phyloP scores from a whole-genome alignment of 2,797 vertebrate species.

The Peromyscus nudipes region DNA sequence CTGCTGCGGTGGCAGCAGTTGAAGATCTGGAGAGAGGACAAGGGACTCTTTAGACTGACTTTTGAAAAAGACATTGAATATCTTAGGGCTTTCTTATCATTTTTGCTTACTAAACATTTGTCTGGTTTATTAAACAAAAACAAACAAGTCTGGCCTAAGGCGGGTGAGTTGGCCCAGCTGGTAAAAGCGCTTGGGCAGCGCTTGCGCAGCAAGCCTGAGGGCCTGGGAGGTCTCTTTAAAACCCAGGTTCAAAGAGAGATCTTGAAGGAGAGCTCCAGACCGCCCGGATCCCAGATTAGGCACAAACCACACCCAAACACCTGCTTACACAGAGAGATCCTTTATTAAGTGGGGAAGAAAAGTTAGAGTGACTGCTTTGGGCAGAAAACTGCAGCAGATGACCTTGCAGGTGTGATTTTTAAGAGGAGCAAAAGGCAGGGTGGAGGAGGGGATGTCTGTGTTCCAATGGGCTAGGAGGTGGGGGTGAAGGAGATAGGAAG shows the following conservation, averaged over 20 bases:
- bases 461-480: background rate
- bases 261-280: no score
- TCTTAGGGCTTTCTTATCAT: background rate
- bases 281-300: no score
- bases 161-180: background rate
- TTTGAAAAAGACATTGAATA: background rate
- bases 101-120: background rate
- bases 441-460: background rate
- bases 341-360: no score
- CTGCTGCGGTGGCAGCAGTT: background rate
- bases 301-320: no score
- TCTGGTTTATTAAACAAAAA: background rate
- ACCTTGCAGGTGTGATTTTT: background rate
- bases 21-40: background rate
- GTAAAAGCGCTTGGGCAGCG: background rate
- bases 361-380: no score
- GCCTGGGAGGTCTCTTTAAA: background rate
- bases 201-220: background rate
- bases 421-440: background rate
- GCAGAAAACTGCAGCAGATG: no score
- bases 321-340: no score
- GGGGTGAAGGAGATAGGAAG: background rate
- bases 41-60: background rate
- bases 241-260: background rate
- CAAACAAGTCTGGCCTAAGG: background rate